Evolutionary conservation across 2,113 vertebrate species (phyloP).

Genomic region (Pimephales promelas): DNA sequence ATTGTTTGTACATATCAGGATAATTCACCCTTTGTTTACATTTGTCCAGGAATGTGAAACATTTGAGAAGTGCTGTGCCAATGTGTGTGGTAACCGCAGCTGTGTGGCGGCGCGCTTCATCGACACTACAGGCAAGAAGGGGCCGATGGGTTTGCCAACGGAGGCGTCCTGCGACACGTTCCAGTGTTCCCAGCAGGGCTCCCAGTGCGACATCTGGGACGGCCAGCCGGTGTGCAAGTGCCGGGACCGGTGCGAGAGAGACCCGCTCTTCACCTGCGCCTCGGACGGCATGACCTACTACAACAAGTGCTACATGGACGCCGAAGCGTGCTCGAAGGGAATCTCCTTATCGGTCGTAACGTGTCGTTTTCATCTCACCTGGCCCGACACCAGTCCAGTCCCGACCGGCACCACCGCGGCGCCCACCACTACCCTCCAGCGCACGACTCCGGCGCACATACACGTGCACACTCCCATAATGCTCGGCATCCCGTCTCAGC

Average conservation of each 20-base stretch:
- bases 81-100: conserved; percentile 92
- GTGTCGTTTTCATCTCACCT: conserved; percentile 89
- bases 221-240: conserved; percentile 94
- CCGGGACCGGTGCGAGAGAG: conserved; percentile 92
- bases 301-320: conserved; percentile 98
- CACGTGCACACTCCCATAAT: conserved; percentile 76
- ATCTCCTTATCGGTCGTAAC: conserved; percentile 86
- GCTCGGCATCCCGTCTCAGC: conserved; percentile 78
- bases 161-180: conserved; percentile 89
- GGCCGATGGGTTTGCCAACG: conserved; percentile 85
- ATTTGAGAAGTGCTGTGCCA: conserved; percentile 95
- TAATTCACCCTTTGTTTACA: conserved; percentile 20
- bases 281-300: conserved; percentile 98
- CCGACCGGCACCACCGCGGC: conserved; percentile 77
- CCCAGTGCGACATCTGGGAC: conserved; percentile 93
- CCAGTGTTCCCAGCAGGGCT: conserved; percentile 94
- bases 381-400: conserved; percentile 88
- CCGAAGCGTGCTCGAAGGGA: conserved; percentile 94
- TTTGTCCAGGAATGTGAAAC: conserved; percentile 85
- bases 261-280: conserved; percentile 95
- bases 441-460: conserved; percentile 77
- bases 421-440: conserved; percentile 76
- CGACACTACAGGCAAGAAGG: conserved; percentile 81
- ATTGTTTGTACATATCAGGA: too few species aligned
- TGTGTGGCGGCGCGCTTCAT: conserved; percentile 92